A percentile compares a stretch with the other conserved stretches of the same genome.
These are phyloP conservation scores for Silvanus unidentatus DNA, from an alignment of 2,888 invertebrate genomes.

Conservation along the genomic window DNA sequence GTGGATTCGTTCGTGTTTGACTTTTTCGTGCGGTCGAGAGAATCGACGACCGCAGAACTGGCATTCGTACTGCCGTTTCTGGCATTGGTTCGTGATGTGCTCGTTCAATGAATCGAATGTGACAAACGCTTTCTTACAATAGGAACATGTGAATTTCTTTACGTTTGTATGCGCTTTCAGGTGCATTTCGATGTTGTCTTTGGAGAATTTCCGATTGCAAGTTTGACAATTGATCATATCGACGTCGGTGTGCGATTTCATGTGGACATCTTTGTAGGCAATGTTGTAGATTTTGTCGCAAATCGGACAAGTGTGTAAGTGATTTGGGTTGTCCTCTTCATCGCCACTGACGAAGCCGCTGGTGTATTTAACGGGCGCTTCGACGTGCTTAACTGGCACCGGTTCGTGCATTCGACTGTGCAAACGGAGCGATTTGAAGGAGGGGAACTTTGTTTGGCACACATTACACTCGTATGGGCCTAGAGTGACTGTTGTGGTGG, in stretches of 20 bases:
- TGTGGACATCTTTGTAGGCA: conserved; percentile 56
- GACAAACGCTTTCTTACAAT: conserved; percentile 42
- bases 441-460: conserved; percentile 62
- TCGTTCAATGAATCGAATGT: conserved; percentile 36
- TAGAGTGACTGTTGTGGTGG: conserved; percentile 23
- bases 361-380: conserved; percentile 48
- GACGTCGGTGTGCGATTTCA: conserved; percentile 58
- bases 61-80: conserved; percentile 58
- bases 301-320: conserved; percentile 41
- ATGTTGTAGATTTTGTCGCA: conserved; percentile 51
- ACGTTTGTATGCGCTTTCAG: conserved; percentile 60
- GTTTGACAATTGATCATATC: conserved; percentile 58
- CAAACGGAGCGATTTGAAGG: conserved; percentile 61
- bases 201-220: conserved; percentile 67
- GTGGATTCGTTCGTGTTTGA: conserved; percentile 78
- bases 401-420: conserved; percentile 72
- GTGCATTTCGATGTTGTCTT: conserved; percentile 65
- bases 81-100: conserved; percentile 36
- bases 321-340: conserved; percentile 33
- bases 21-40: conserved; percentile 71
- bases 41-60: conserved; percentile 67
- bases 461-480: conserved; percentile 53
- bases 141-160: conserved; percentile 46
- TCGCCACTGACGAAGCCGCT: conserved; percentile 34
- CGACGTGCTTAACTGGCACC: conserved; percentile 51